Percentiles rank a stretch among this genome's conserved stretches.
phyloP scores from a whole-genome alignment of 2,888 invertebrate species.

The Mimas tiliae region DNA sequence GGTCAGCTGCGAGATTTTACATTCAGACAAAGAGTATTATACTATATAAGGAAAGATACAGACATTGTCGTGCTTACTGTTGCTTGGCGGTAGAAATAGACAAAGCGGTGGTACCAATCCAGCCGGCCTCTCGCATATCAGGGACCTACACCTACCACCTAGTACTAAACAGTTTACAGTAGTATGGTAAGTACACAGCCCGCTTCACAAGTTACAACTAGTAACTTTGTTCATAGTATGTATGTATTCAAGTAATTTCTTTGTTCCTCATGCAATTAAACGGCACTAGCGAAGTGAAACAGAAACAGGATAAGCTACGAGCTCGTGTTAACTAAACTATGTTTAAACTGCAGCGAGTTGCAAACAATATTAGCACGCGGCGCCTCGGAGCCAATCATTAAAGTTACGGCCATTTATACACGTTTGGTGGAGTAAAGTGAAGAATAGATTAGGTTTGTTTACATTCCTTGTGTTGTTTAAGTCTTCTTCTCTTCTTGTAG shows the following conservation, averaged over 20 bases:
- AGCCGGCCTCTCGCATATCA: too few species aligned
- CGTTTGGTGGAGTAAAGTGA: background rate
- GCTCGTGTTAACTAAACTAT: background rate
- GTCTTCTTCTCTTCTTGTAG: too few species aligned
- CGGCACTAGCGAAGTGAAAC: background rate
- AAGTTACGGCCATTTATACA: background rate
- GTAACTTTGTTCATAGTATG: background rate
- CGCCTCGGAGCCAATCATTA: background rate
- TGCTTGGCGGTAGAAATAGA: too few species aligned
- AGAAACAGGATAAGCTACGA: background rate
- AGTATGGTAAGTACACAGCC: background rate
- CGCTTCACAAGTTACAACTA: background rate
- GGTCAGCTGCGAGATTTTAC: too few species aligned
- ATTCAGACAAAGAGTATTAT: too few species aligned
- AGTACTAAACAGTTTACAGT: background rate
- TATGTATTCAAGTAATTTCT: background rate
- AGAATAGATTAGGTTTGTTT: background rate
- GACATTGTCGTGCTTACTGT: too few species aligned
- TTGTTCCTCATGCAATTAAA: constrained; percentile 6
- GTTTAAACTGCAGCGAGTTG: constrained; percentile 13
- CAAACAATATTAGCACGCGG: constrained; percentile 12
- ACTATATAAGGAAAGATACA: too few species aligned
- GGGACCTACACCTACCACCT: too few species aligned
- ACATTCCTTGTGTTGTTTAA: too few species aligned
- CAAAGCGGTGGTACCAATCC: too few species aligned